These are phyloP conservation scores for Chiloscyllium punctatum DNA, from an alignment of 2,797 vertebrate species.

Conservation along the genomic window DNA sequence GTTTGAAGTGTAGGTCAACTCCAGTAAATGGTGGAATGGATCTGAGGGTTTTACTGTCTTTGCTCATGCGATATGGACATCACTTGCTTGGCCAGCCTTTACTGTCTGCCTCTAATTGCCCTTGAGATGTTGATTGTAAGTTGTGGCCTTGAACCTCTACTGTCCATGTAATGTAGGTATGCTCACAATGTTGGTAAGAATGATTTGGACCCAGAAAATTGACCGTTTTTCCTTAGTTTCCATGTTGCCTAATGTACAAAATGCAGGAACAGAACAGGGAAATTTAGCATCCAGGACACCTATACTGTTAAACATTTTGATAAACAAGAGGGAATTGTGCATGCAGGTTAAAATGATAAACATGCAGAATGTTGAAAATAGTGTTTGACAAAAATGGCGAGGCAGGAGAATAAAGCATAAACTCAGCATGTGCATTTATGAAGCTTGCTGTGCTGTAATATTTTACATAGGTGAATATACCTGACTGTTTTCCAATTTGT, in stretches of 20 bases:
- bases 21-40: not conserved
- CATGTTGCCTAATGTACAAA: not conserved
- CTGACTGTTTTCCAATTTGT: not conserved
- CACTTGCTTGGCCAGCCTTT: too few relatives aligned
- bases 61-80: too few relatives aligned
- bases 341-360: not conserved
- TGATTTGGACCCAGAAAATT: not conserved
- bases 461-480: not conserved
- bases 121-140: too few relatives aligned
- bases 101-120: too few relatives aligned
- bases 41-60: not conserved
- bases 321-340: not conserved
- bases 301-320: not conserved
- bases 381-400: not conserved
- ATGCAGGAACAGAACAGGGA: not conserved
- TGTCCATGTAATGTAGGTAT: too few relatives aligned
- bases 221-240: not conserved
- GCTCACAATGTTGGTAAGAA: too few relatives aligned
- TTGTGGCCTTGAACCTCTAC: too few relatives aligned
- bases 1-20: not conserved
- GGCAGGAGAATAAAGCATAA: not conserved
- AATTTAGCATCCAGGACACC: not conserved
- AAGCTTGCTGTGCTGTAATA: not conserved
- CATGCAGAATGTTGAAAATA: not conserved
- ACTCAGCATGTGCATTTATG: not conserved